Evolutionary conservation across 92 coral and sea anemone genomes (phyloP).

Genomic region (Actinernus sp.): DNA sequence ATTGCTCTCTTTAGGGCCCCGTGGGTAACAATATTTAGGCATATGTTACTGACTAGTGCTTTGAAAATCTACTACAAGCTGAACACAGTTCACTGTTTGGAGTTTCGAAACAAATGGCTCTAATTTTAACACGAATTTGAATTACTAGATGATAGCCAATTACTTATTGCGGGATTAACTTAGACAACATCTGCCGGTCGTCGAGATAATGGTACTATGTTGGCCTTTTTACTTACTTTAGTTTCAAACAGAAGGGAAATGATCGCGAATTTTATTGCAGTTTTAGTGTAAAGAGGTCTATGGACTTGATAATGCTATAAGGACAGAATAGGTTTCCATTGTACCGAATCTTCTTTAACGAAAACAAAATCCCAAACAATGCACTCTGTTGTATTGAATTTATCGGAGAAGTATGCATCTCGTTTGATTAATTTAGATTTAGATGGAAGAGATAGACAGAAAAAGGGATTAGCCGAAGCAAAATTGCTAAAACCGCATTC

Average conservation of each 20-base stretch:
- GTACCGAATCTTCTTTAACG: no score
- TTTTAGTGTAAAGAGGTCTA: not conserved
- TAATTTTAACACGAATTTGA: not conserved
- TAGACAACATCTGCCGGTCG: slow-evolving; percentile 26
- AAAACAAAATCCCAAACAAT: not conserved
- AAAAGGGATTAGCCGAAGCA: not conserved
- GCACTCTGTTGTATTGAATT: not conserved
- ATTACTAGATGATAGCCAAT: not conserved
- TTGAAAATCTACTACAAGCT: no score
- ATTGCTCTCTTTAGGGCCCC: no score
- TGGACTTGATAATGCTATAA: not conserved
- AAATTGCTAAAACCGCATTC: not conserved
- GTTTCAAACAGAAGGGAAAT: not conserved
- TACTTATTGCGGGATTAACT: not conserved
- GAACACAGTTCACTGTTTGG: not conserved
- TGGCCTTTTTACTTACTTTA: not conserved
- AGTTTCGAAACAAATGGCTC: not conserved
- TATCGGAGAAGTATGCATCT: not conserved
- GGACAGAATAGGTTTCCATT: no score
- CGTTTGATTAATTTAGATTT: not conserved
- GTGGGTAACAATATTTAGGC: no score
- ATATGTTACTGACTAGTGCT: no score
- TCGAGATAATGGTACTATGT: slow-evolving; percentile 12
- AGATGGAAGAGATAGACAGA: not conserved
- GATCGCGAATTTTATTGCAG: not conserved